These are phyloP conservation scores for Sarcoramphus papa DNA, from an alignment of 2,797 vertebrate species.

Conservation along the genomic window DNA sequence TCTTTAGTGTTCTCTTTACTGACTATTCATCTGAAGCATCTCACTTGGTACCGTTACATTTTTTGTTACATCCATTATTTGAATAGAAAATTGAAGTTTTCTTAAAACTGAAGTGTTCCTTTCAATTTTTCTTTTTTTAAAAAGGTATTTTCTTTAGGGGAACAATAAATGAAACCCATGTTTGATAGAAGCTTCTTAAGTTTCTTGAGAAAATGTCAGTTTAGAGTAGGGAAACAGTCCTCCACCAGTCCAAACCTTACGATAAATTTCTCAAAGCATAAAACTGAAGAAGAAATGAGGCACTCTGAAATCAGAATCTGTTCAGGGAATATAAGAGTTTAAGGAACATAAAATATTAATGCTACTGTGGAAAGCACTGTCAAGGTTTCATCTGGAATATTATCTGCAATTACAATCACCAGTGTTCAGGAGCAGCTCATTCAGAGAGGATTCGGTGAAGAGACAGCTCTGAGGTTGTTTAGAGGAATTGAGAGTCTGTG, in stretches of 20 bases:
- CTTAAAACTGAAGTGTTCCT: background rate
- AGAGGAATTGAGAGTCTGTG: background rate
- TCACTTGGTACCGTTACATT: background rate
- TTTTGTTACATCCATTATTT: background rate
- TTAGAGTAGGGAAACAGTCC: background rate
- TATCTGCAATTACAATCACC: background rate
- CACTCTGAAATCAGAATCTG: background rate
- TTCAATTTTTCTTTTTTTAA: background rate
- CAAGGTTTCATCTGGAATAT: background rate
- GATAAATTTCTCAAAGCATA: background rate
- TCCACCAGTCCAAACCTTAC: background rate
- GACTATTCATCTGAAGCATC: background rate
- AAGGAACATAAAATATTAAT: constrained; percentile 34
- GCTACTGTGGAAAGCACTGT: background rate
- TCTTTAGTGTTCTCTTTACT: background rate
- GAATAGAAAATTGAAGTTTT: background rate
- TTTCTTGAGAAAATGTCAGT: background rate
- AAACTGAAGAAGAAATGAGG: background rate
- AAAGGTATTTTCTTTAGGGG: background rate
- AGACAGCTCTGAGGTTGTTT: background rate
- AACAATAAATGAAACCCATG: background rate
- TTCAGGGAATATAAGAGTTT: background rate
- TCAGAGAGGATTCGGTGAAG: background rate
- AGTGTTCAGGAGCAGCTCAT: background rate
- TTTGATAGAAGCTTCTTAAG: background rate